These are phyloP conservation scores for Pectinophora gossypiella DNA, from an alignment of 1,140 invertebrate genomes.

Conservation along the genomic window DNA sequence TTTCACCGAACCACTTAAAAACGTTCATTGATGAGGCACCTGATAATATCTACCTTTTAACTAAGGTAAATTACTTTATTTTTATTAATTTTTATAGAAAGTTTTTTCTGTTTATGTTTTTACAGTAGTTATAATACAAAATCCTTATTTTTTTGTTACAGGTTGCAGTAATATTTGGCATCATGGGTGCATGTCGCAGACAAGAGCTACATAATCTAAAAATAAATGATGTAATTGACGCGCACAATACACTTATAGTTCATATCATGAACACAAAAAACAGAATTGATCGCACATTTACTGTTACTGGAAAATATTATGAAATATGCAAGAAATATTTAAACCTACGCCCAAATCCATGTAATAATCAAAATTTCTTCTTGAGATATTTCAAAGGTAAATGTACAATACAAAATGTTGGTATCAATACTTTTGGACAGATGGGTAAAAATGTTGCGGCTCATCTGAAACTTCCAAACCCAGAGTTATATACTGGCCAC, in stretches of 20 bases:
- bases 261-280: conserved; percentile 1
- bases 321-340: background rate
- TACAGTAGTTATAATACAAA: background rate
- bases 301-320: background rate
- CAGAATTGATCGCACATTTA: background rate
- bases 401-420: background rate
- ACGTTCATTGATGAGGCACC: background rate
- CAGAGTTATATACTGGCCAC: background rate
- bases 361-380: background rate
- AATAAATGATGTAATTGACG: background rate
- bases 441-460: background rate
- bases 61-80: background rate
- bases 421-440: background rate
- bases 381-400: background rate
- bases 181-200: conserved; percentile 6
- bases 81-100: background rate
- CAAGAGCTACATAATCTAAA: conserved; percentile 1
- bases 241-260: background rate
- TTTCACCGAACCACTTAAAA: conserved; percentile 2
- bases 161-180: conserved; percentile 10
- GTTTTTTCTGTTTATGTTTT: background rate
- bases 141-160: conserved; percentile 3
- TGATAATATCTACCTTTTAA: conserved; percentile 1
- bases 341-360: background rate
- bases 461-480: background rate